Conservation (phyloP, 2,797 vertebrate species). For the Sebastes cheni region DNA sequence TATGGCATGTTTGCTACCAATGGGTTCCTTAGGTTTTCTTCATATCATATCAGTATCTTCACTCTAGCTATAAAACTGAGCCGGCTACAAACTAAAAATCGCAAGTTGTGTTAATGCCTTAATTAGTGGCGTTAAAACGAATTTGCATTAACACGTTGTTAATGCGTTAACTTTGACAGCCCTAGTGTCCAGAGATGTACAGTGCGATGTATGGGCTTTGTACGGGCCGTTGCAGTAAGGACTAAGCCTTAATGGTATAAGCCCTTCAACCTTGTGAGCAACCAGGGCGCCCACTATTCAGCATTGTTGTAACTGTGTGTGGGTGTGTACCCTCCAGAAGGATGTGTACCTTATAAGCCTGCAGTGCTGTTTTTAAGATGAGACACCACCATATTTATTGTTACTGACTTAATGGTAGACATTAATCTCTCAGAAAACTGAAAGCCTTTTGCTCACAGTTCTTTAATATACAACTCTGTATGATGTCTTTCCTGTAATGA, state of each 20-base stretch:
- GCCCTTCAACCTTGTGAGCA: neutral
- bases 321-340: neutral
- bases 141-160: no score
- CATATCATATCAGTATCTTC: no score
- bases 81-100: no score
- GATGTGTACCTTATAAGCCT: neutral
- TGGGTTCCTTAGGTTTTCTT: no score
- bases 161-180: no score
- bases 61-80: no score
- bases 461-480: neutral
- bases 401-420: neutral
- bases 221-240: no score
- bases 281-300: neutral
- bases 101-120: no score
- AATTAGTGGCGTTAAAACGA: no score
- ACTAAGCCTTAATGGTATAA: neutral
- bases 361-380: constrained; percentile 2
- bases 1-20: no score
- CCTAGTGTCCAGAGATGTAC: no score
- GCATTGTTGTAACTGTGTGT: neutral
- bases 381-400: neutral
- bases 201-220: no score
- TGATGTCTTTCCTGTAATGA: constrained; percentile 12
- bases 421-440: neutral
- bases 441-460: constrained; percentile 4